Evolutionary conservation across 92 coral and sea anemone genomes (phyloP), one percentile per base, ranked within the genome.

Genomic region (Anthopleura xanthogrammica): DNA sequence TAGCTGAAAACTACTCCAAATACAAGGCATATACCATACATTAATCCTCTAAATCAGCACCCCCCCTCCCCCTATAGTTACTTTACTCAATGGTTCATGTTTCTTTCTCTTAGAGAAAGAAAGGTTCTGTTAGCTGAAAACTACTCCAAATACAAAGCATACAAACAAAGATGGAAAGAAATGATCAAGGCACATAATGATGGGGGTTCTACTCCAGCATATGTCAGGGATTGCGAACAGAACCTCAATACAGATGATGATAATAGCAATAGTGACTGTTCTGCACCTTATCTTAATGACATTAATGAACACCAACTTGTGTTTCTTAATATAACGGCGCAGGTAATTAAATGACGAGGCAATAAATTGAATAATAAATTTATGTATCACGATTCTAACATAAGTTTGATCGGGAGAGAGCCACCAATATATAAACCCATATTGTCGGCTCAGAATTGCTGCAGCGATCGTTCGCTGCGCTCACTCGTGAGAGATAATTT

Each of bases 81-180:
- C 50, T 46, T 5, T 9, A 46, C 50, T 46, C 50, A 46, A 46
- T 46, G 9, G 50, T 46, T 9, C 50, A 46, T 46, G 5, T 46
- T 46, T 9, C 50, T 46, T 43, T 79, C 36, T 46, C 43, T 66
- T 84, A 96, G 99, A 76, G 99, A 96, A 83, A 80, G 99, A 77
- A 84, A 94, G 86, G 98, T 89, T 55, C 70, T 94, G 19, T 87
- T 83, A 39, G 91, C 92, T 54, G 99, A 96, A 58, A 92, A 92
- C 76, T 86, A 90, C 78, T 91, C 94, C 41, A 88, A 85, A 60
- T 96, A 96, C 85, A 86, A 86, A 80, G 99, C 95, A 20, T 83
- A 95, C 52, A 96, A 94, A 78, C 83, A 73, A 20, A 75, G 95
- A 72, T 96, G 99, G 99, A 95, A 96, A 85, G 93, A 89, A 60